Evolutionary conservation across 2,113 vertebrate species (phyloP).

Genomic region (Salvator merianae): DNA sequence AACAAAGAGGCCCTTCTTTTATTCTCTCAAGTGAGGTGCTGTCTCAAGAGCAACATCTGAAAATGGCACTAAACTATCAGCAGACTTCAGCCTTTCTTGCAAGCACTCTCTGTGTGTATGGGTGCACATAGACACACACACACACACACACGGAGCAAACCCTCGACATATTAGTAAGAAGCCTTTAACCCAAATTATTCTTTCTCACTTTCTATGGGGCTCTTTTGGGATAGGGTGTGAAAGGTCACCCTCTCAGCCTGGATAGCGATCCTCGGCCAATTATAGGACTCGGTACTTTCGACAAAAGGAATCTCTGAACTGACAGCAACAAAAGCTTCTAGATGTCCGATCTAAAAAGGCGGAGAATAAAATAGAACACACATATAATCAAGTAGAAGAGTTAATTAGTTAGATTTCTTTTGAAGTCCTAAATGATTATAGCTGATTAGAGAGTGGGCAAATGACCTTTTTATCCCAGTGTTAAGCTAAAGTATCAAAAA

Average conservation of each 20-base stretch:
- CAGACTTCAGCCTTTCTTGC: slow-evolving; percentile 77
- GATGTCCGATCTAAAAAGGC: slow-evolving; percentile 50
- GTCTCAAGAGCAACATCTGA: slow-evolving; percentile 81
- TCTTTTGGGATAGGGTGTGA: slow-evolving; percentile 85
- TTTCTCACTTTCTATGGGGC: slow-evolving; percentile 85
- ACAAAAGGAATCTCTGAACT: slow-evolving; percentile 74
- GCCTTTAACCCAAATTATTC: slow-evolving; percentile 91
- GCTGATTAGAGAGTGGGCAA: neutral
- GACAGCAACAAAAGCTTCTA: slow-evolving; percentile 82
- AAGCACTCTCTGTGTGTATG: slow-evolving; percentile 70
- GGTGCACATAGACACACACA: slow-evolving; percentile 48
- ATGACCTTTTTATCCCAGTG: neutral
- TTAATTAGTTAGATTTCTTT: slow-evolving; percentile 44
- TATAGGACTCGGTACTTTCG: slow-evolving; percentile 82
- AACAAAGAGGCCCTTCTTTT: slow-evolving; percentile 63
- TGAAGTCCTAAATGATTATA: slow-evolving; percentile 42
- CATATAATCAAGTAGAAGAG: slow-evolving; percentile 57
- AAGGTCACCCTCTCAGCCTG: slow-evolving; percentile 91
- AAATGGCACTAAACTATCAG: slow-evolving; percentile 80
- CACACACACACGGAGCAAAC: slow-evolving; percentile 81
- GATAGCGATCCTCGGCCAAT: slow-evolving; percentile 89
- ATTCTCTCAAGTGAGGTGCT: slow-evolving; percentile 76
- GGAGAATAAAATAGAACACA: slow-evolving; percentile 37
- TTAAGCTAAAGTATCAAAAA: neutral
- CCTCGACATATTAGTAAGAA: slow-evolving; percentile 88